Conservation (phyloP, 64 coral and sea anemone species). For the Hydrozoanthus tunicans region DNA sequence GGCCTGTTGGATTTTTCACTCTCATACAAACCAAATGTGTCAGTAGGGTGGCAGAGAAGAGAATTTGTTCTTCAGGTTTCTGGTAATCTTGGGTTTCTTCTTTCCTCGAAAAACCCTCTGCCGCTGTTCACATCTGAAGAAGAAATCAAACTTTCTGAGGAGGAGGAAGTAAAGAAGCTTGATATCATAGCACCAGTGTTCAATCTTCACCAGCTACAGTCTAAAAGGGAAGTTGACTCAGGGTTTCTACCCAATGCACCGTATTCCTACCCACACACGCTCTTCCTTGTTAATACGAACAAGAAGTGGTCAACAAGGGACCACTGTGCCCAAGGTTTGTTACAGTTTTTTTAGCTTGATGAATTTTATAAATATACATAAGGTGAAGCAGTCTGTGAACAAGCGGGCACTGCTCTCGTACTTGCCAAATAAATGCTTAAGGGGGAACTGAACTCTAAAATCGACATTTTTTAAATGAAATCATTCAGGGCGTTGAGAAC, state of each 20-base stretch:
- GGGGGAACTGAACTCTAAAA: too few relatives aligned
- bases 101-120: slow-evolving; percentile 79
- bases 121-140: slow-evolving; percentile 47
- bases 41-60: slow-evolving; percentile 63
- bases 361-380: background rate
- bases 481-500: too few relatives aligned
- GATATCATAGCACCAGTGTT: slow-evolving; percentile 95
- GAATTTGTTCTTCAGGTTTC: slow-evolving; percentile 66
- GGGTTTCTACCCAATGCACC: slow-evolving; percentile 76
- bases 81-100: slow-evolving; percentile 83
- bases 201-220: slow-evolving; percentile 69
- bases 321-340: slow-evolving; percentile 88
- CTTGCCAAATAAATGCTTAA: too few relatives aligned
- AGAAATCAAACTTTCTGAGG: slow-evolving; percentile 64
- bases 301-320: slow-evolving; percentile 78
- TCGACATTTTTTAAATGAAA: too few relatives aligned
- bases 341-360: background rate
- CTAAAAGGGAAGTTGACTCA: slow-evolving; percentile 66
- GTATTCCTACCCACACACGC: slow-evolving; percentile 83
- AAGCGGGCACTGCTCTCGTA: too few relatives aligned
- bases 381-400: too few relatives aligned
- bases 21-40: slow-evolving; percentile 80
- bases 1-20: slow-evolving; percentile 73
- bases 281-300: slow-evolving; percentile 78
- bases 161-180: slow-evolving; percentile 56